Percentiles rank a stretch among this genome's conserved stretches.
These are phyloP conservation scores for Tachycineta bicolor DNA, from an alignment of 2,113 vertebrate species.

Conservation along the genomic window DNA sequence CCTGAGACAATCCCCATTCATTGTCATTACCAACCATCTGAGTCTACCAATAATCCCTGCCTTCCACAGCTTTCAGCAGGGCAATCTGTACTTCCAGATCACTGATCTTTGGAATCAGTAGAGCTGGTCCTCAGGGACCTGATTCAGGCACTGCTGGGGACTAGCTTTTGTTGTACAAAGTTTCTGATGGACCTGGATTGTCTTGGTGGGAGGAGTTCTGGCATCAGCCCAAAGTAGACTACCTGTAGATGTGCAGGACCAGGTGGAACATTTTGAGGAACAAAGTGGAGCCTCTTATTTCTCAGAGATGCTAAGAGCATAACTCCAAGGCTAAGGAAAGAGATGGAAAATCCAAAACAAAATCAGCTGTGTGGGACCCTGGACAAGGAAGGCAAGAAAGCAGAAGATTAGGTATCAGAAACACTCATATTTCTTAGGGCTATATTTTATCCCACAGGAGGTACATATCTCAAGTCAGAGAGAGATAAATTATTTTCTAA, in stretches of 20 bases:
- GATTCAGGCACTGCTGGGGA: background rate
- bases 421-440: background rate
- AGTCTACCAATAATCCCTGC: background rate
- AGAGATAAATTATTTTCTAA: background rate
- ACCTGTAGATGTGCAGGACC: background rate
- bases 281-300: background rate
- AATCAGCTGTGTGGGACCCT: background rate
- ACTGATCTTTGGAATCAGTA: background rate
- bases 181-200: background rate
- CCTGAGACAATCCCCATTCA: background rate
- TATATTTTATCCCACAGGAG: background rate
- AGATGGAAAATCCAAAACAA: background rate
- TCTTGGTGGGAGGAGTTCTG: background rate
- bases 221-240: background rate
- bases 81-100: background rate
- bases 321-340: background rate
- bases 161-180: background rate
- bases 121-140: background rate
- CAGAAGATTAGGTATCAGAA: rapidly evolving
- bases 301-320: background rate
- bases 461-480: rapidly evolving
- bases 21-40: background rate
- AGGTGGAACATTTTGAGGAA: background rate
- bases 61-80: background rate
- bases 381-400: background rate